Conservation (phyloP, 2,888 invertebrate species). For the Calliopum simillimum region DNA sequence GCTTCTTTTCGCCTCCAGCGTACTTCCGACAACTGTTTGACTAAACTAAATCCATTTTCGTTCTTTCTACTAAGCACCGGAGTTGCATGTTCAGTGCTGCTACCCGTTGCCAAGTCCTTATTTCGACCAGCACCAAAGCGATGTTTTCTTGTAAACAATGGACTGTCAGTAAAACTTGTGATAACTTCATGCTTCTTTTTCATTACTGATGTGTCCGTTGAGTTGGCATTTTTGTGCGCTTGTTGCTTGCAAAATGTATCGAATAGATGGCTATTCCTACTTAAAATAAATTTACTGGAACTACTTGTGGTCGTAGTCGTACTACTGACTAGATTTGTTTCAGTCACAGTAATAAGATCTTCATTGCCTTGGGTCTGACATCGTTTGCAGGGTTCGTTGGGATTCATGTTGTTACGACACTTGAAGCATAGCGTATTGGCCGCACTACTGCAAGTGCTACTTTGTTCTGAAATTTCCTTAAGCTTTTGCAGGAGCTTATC, state of each 20-base stretch:
- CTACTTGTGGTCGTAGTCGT: not conserved
- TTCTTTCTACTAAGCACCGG: constrained; percentile 62
- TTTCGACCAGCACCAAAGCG: constrained; percentile 62
- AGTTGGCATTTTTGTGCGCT: constrained; percentile 18
- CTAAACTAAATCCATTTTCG: constrained; percentile 65
- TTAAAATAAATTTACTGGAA: constrained; percentile 26
- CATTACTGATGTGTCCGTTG: constrained; percentile 39
- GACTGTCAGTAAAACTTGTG: constrained; percentile 67
- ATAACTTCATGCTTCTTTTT: constrained; percentile 67
- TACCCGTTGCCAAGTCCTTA: constrained; percentile 51
- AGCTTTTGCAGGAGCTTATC: constrained; percentile 60
- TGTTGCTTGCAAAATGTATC: constrained; percentile 39
- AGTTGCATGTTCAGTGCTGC: constrained; percentile 58
- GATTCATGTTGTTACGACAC: constrained; percentile 57
- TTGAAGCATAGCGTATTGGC: constrained; percentile 57
- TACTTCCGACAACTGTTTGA: constrained; percentile 65
- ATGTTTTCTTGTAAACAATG: constrained; percentile 67
- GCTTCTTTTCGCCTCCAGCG: constrained; percentile 64
- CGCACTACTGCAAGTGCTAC: constrained; percentile 57
- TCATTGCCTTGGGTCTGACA: constrained; percentile 51
- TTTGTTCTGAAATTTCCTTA: constrained; percentile 60
- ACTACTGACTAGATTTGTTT: constrained; percentile 43
- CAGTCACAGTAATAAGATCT: constrained; percentile 38
- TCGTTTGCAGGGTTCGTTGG: constrained; percentile 58
- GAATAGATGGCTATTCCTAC: constrained; percentile 32